A percentile compares a stretch with the other conserved stretches of the same genome.
phyloP scores from a whole-genome alignment of 2,888 invertebrate genomes.

The Stictocephala bisonia region DNA sequence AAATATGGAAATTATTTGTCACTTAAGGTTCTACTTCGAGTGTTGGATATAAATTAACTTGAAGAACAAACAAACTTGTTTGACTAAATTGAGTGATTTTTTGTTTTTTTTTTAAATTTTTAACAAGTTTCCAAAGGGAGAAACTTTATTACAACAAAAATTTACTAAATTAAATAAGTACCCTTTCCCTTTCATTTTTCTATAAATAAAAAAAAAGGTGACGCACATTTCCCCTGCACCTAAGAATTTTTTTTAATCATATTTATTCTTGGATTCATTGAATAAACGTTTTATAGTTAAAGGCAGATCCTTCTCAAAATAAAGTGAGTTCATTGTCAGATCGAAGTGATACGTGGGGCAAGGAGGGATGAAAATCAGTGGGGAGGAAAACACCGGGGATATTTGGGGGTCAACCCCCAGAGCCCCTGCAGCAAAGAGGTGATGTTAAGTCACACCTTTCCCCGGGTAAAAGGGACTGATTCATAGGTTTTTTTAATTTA shows the following conservation, averaged over 20 bases:
- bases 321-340: slow-evolving; percentile 94
- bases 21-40: too few relatives aligned
- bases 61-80: too few relatives aligned
- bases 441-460: slow-evolving; percentile 88
- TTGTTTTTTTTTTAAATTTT: too few relatives aligned
- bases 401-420: slow-evolving; percentile 92
- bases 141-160: too few relatives aligned
- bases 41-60: too few relatives aligned
- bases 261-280: neutral
- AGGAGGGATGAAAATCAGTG: slow-evolving; percentile 70
- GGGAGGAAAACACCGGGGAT: slow-evolving; percentile 81
- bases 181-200: too few relatives aligned
- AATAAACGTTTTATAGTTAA: slow-evolving; percentile 70
- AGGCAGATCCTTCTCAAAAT: slow-evolving; percentile 85
- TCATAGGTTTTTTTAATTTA: slow-evolving; percentile 12
- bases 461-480: slow-evolving; percentile 94
- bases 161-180: too few relatives aligned
- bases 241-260: neutral
- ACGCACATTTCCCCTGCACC: neutral
- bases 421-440: slow-evolving; percentile 92
- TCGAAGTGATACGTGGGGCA: slow-evolving; percentile 89
- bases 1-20: too few relatives aligned
- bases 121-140: neutral
- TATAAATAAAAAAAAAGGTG: too few relatives aligned
- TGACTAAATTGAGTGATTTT: too few relatives aligned